Base-by-base conservation (phyloP, 2,797 vertebrate genomes). In the Gambelia wislizenii region DNA sequence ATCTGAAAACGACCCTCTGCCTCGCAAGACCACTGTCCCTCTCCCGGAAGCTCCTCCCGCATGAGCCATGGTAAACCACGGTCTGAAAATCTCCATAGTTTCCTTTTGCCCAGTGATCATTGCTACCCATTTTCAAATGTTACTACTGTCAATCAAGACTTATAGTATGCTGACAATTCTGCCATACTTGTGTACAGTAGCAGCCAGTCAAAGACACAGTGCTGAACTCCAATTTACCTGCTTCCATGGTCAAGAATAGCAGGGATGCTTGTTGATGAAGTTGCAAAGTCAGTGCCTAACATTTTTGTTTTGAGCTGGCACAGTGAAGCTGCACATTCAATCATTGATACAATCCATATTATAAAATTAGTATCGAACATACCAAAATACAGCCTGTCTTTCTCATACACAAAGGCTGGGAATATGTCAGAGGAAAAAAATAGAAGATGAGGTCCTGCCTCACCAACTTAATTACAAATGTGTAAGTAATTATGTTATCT, bases 91-190 rank as follows among this genome's bases (percentile, higher is more conserved):
- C n/a, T n/a, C n/a, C n/a, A n/a, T n/a, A n/a, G n/a, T n/a, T n/a
- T n/a, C n/a, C n/a, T n/a, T n/a, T 95, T 95, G 96, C 93, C 93
- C 93, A 64, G 92, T 96, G 91, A 83, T 93, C 88, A 95, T 96
- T 85, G 75, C 61, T 93, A 1, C 49, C 92, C 75, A 83, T 95
- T 95, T 94, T 92, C 67, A 96, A 96, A 96, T 94, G 91, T 88
- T 83, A 87, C 89, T 86, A 86, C 69, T 92, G 89, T 92, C 91
- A 93, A 42, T 93, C 89, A 93, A 77, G 88, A 30, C 25, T 91
- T 86, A 92, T 93, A 90, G 69, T 16, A 33, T 72, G 72, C 88
- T 91, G 4, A 6, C 14, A 22, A 70, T 92, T 86, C 84, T 85
- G 83, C 52, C 72, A 13, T 54, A 59, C 33, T 33, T 89, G 59